Evolutionary conservation across 2,797 vertebrate genomes (phyloP), one percentile per base, ranked within the genome.

Genomic region (Eremophila alpestris): DNA sequence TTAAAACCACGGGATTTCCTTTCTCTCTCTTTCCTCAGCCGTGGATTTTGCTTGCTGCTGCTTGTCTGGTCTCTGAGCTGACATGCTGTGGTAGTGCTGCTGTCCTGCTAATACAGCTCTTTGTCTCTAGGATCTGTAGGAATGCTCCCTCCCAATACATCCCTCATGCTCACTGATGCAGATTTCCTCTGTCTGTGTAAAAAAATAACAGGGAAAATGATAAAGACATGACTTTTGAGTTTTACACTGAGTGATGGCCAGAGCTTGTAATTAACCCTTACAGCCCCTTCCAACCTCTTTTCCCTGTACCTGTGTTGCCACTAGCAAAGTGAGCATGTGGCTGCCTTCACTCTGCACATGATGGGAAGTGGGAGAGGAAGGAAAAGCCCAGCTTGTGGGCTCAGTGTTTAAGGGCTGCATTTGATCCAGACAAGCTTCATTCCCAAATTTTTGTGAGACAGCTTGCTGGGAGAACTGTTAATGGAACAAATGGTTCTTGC

Each of bases 161-260:
- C 52, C 55, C 83, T 78, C 30, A 1, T 64, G 45, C 62, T 93
- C 83, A 43, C 43, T 30, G 10, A 7, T 29, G 49, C 71, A 77
- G 64, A 24, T 79, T 83, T 79, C 70, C 43, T 80, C 68, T 2
- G 0, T 63, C 54, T 74, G 43, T 65, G 36, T 45, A 15, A 81
- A 79, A 90, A 81, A 71, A n/a, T 23, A 84, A 38, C 17, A 89
- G 69, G 58, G 76, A 75, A 64, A 89, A 92, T 80, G 73, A 81
- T 60, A 52, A 95, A 93, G 93, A 84, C 0, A 6, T 54, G 92
- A 94, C 93, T 94, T 88, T 83, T 12, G 54, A 89, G 93, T 69
- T 93, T 90, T 48, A 45, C 36, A 6, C 56, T 30, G 38, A 51
- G 10, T 24, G 54, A 46, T 14, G 13, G 83, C 30, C 67, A 70